phyloP scores from a whole-genome alignment of 2,113 vertebrate genomes.

The Guaruba guarouba region DNA sequence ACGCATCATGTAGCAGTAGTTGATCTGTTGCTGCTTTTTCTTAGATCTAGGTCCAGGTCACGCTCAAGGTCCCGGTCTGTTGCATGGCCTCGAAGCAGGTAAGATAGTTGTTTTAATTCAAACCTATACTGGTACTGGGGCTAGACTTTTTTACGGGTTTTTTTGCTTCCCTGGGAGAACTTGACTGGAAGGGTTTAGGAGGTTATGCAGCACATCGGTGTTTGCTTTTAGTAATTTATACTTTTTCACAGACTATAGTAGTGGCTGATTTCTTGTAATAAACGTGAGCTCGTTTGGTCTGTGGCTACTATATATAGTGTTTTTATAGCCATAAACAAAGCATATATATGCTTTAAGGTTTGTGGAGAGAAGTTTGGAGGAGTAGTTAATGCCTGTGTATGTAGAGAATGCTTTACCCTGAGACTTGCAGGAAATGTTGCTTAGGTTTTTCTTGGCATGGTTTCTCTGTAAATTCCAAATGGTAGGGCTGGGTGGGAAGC shows the following conservation, averaged over 20 bases:
- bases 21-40: not conserved
- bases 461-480: not conserved
- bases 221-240: not conserved
- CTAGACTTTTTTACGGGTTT: not conserved
- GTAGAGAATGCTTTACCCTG: not conserved
- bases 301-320: not conserved
- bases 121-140: fast-evolving
- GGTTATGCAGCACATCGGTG: not conserved
- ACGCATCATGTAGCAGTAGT: not conserved
- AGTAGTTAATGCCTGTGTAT: fast-evolving
- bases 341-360: not conserved
- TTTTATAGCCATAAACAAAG: not conserved
- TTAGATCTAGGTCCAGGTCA: slow-evolving; percentile 78
- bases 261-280: not conserved
- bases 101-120: not conserved
- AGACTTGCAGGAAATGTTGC: not conserved
- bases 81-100: slow-evolving; percentile 83
- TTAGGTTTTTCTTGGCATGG: not conserved
- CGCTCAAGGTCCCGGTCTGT: slow-evolving; percentile 81
- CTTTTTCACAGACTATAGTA: not conserved
- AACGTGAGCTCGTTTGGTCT: not conserved
- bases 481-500: fast-evolving
- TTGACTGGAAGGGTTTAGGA: not conserved
- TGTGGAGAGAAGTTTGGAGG: not conserved
- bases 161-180: not conserved